phyloP scores from a whole-genome alignment of 2,113 vertebrate species.

The Nematolebias whitei region DNA sequence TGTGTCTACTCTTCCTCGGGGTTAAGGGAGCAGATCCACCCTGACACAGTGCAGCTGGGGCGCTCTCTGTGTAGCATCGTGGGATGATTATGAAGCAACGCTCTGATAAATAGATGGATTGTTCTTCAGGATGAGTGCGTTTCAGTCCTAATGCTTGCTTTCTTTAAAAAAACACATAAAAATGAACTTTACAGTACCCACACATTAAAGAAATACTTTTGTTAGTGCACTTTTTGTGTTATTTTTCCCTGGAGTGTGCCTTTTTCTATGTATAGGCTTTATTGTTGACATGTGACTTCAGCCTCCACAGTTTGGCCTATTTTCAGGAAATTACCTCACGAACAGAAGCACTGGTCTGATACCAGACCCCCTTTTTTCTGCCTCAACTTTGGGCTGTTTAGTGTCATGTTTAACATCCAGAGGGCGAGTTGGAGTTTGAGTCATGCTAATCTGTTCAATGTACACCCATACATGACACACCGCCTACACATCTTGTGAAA shows the following conservation, averaged over 20 bases:
- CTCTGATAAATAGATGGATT: constrained; percentile 54
- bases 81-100: constrained; percentile 26
- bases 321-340: constrained; percentile 61
- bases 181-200: neutral
- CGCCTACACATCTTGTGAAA: constrained; percentile 53
- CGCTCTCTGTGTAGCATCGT: constrained; percentile 14
- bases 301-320: constrained; percentile 51
- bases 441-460: constrained; percentile 39
- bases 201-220: neutral
- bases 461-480: constrained; percentile 33
- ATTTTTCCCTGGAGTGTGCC: neutral
- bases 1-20: constrained; percentile 51
- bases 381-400: constrained; percentile 6
- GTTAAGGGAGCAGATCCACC: constrained; percentile 45
- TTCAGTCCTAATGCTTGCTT: neutral
- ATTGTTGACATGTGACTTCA: constrained; percentile 59
- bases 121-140: constrained; percentile 44
- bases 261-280: constrained; percentile 28
- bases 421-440: constrained; percentile 50
- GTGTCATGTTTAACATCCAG: constrained; percentile 38
- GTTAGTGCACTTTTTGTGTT: constrained; percentile 1
- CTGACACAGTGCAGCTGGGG: constrained; percentile 57
- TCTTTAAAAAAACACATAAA: constrained; percentile 16
- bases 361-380: constrained; percentile 34
- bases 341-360: constrained; percentile 52